Conservation (phyloP, 2,797 vertebrate genomes). For the Ctenosaura bakeri region DNA sequence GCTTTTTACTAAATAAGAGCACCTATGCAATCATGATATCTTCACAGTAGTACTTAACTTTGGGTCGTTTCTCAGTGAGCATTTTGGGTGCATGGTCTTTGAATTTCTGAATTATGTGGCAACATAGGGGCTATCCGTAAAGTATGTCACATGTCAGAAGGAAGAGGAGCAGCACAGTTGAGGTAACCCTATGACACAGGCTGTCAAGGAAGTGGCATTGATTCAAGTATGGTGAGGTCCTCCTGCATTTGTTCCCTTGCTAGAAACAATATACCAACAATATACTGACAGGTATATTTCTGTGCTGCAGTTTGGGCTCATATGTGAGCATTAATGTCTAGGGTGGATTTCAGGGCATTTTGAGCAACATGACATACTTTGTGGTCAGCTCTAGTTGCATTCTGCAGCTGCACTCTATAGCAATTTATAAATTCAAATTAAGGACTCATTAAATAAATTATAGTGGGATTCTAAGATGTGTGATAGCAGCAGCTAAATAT, state of each 20-base stretch:
- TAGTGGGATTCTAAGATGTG: not conserved
- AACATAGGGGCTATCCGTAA: constrained; percentile 1
- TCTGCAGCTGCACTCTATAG: constrained; percentile 66
- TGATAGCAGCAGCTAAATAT: not conserved
- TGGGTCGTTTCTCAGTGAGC: constrained; percentile 49
- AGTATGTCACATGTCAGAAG: constrained; percentile 27
- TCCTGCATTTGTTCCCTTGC: not conserved
- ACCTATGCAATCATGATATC: constrained; percentile 78
- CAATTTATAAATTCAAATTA: constrained; percentile 37
- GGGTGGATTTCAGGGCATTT: not conserved
- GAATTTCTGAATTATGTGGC: constrained; percentile 61
- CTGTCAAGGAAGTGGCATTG: not conserved
- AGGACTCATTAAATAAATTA: not conserved
- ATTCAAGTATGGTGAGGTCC: not conserved
- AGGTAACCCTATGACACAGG: not conserved
- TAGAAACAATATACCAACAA: not conserved
- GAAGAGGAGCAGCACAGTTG: not conserved
- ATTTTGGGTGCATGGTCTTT: constrained; percentile 70
- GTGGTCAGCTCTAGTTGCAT: constrained; percentile 4
- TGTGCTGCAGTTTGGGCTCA: not conserved
- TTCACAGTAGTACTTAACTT: constrained; percentile 48
- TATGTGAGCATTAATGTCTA: not conserved
- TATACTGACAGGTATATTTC: not conserved
- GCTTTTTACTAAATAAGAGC: constrained; percentile 63
- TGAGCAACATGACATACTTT: constrained; percentile 23